phyloP scores from a whole-genome alignment of 2,113 vertebrate species.

The Peromyscus maniculatus region DNA sequence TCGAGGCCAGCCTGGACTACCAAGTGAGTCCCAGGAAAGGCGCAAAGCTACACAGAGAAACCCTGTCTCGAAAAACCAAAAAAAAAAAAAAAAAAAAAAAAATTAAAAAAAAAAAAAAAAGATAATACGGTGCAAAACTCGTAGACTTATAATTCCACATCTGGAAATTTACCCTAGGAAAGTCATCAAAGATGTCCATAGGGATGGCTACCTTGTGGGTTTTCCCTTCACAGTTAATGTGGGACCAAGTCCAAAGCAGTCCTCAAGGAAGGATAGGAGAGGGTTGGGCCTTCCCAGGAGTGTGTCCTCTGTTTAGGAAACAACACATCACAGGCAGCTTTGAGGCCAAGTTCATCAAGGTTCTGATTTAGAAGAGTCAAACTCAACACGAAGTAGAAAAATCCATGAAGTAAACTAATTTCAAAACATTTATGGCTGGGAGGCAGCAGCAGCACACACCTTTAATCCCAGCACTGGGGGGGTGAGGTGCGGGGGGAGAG shows the following conservation, averaged over 20 bases:
- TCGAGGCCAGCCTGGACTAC: too few species aligned
- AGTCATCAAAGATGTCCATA: not conserved
- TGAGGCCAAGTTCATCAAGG: not conserved
- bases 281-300: not conserved
- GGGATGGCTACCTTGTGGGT: fast-evolving
- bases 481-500: too few species aligned
- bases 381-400: not conserved
- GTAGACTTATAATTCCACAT: not conserved
- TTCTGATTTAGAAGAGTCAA: not conserved
- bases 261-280: not conserved
- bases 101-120: too few species aligned
- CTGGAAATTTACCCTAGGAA: constrained; percentile 22
- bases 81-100: too few species aligned
- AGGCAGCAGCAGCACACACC: not conserved
- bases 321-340: not conserved
- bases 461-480: not conserved
- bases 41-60: too few species aligned
- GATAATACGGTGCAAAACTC: not conserved
- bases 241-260: not conserved
- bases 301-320: not conserved
- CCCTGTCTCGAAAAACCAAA: too few species aligned
- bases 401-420: not conserved
- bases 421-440: not conserved
- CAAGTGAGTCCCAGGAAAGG: too few species aligned
- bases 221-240: not conserved